These are phyloP conservation scores for Natator depressus DNA, from an alignment of 2,113 vertebrate genomes.

Conservation along the genomic window DNA sequence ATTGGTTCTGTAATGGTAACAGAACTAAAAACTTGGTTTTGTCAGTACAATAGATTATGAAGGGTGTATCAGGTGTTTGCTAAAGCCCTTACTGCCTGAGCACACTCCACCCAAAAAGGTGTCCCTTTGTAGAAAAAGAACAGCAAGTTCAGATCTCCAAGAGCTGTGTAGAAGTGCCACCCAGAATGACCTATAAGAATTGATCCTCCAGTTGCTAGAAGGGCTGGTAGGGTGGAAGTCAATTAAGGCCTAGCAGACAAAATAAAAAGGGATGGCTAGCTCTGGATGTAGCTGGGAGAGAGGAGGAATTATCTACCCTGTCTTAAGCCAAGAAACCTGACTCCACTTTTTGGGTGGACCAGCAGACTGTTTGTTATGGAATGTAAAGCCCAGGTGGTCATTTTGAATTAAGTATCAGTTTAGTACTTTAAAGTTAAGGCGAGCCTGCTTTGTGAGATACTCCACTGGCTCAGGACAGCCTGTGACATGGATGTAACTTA, in stretches of 20 bases:
- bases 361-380: background rate
- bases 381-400: background rate
- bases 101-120: too few species aligned
- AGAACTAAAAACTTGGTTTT: too few species aligned
- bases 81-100: too few species aligned
- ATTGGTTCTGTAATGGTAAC: too few species aligned
- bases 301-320: background rate
- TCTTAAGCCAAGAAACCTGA: background rate
- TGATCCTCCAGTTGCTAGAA: background rate
- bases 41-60: too few species aligned
- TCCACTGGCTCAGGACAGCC: background rate
- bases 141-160: background rate
- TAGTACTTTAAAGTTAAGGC: background rate
- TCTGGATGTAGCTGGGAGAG: background rate
- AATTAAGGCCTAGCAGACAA: background rate
- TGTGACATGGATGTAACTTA: background rate
- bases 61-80: too few species aligned
- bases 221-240: background rate
- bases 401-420: background rate
- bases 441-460: background rate
- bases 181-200: background rate
- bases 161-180: background rate
- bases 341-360: background rate
- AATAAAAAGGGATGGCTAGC: background rate
- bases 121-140: background rate